Evolutionary conservation across 2,113 vertebrate genomes (phyloP).

Genomic region (Lethenteron camtschaticum): DNA sequence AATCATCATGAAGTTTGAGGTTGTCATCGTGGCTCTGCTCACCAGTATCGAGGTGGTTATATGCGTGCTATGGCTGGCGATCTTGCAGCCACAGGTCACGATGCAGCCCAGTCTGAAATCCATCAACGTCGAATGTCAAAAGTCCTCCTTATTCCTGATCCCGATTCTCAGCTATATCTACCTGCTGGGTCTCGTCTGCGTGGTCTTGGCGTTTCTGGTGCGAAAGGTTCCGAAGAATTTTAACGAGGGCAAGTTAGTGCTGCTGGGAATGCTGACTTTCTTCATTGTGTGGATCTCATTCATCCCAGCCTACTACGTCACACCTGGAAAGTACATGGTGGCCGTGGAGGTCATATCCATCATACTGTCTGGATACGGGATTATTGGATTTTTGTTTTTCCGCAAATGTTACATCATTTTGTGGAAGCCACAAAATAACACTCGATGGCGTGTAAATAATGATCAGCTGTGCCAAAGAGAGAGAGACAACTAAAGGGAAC

Average conservation of each 20-base stretch:
- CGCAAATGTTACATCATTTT: constrained; percentile 8
- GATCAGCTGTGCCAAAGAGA: too few species aligned
- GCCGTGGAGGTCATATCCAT: background rate
- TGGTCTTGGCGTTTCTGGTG: background rate
- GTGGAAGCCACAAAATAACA: constrained; percentile 2
- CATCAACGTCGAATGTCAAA: background rate
- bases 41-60: background rate
- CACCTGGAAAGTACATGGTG: background rate
- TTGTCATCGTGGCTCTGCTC: background rate
- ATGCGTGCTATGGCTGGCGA: constrained; percentile 1
- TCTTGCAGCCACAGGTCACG: background rate
- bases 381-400: constrained; percentile 2
- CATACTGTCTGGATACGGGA: background rate
- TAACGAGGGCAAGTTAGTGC: constrained; percentile 2
- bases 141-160: background rate
- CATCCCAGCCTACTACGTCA: background rate
- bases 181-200: background rate
- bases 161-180: background rate
- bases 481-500: too few species aligned
- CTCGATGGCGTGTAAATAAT: background rate
- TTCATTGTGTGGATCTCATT: constrained; percentile 5
- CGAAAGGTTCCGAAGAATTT: constrained; percentile 7
- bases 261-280: constrained; percentile 2
- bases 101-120: background rate
- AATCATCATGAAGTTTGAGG: too few species aligned